Evolutionary conservation across 1,140 invertebrate genomes (phyloP).

Genomic region (Cephus cinctus): DNA sequence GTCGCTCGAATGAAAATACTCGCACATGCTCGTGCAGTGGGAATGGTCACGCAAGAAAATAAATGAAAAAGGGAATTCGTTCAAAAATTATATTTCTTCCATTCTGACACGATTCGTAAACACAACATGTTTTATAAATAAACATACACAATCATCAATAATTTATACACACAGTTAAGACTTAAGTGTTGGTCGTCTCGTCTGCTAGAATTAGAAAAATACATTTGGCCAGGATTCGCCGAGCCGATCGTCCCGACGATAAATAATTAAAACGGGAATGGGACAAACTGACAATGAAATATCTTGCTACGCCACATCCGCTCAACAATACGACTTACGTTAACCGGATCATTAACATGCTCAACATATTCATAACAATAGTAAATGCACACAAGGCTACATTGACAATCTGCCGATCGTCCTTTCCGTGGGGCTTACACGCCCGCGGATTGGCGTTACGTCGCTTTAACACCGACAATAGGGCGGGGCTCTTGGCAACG

Average conservation of each 20-base stretch:
- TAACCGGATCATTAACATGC: background rate
- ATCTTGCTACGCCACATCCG: too few relatives aligned
- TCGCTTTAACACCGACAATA: too few relatives aligned
- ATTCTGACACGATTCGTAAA: constrained; percentile 55
- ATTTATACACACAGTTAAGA: constrained; percentile 51
- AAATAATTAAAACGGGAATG: too few relatives aligned
- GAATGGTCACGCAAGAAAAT: constrained; percentile 11
- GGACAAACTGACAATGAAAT: too few relatives aligned
- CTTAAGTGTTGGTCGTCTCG: background rate
- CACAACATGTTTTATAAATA: constrained; percentile 58
- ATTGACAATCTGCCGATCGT: too few relatives aligned
- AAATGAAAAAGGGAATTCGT: constrained; percentile 31
- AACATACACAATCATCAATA: constrained; percentile 54
- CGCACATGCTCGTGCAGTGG: constrained; percentile 32
- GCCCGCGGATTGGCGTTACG: too few relatives aligned
- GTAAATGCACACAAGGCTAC: constrained; percentile 2
- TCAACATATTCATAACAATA: constrained; percentile 6
- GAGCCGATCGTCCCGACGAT: too few relatives aligned
- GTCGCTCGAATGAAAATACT: constrained; percentile 15
- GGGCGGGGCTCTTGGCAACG: constrained; percentile 34
- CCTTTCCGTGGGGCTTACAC: too few relatives aligned
- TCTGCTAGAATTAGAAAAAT: background rate
- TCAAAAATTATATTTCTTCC: constrained; percentile 57
- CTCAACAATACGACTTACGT: background rate
- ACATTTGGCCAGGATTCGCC: too few relatives aligned